Evolutionary conservation across 2,888 invertebrate species (phyloP), one percentile per base, ranked within the genome.

Genomic region (Salticus scenicus): DNA sequence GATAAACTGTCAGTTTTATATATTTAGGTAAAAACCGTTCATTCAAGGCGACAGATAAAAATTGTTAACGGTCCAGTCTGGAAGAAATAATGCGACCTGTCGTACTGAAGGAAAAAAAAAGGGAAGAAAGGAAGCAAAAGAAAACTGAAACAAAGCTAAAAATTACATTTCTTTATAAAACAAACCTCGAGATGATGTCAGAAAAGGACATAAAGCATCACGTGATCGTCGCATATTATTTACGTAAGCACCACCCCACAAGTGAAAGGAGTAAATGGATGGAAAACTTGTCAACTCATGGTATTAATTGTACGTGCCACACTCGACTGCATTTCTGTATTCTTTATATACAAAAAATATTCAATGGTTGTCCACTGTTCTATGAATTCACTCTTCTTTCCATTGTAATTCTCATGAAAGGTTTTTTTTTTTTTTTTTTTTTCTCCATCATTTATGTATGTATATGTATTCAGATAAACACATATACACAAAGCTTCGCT

Each of bases 241-340:
- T 47, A 47, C 42, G 42, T 17, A 47, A 47, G 42, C 37, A 37
- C 37, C 12, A 12, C 37, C 37, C 10, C 42, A 47, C n/a, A 17
- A 47, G 42, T 2, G n/a, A 17, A 47, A 17, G 17, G 42, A 47
- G n/a, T 2, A 47, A 47, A 47, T 47, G 42, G 1, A 47, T 47
- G 42, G 42, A 47, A 47, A 57, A 57, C 2, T 57, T 57, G 57
- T 57, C 57, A 57, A 57, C 57, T 57, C 57, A 57, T 57, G 57
- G 57, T 57, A 57, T 24, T 57, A 57, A 57, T 57, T 57, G 57
- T 57, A 2, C 12, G 57, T 57, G 57, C 7, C 57, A 24, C 24
- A 57, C 24, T 57, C 24, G 5, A 24, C 2, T 57, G 57, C 57
- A 24, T 24, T n/a, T 1, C 42, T 17, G 42, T 17, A 2, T 47